Base-by-base conservation (phyloP, 2,113 vertebrate genomes). In the Pterocles gutturalis region DNA sequence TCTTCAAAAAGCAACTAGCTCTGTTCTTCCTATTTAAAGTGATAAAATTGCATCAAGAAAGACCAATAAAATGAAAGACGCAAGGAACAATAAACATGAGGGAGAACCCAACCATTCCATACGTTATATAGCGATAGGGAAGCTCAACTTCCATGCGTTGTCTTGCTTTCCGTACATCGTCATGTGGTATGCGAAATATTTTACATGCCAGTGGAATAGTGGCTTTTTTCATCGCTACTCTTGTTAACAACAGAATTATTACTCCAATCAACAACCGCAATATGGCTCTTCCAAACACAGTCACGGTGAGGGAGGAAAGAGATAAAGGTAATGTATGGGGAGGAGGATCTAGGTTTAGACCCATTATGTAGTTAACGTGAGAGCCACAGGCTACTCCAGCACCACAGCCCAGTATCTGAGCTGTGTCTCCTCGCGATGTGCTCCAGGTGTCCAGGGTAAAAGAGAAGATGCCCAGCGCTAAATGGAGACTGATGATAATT, bases 361-460 rank as follows among this genome's bases (percentile, higher is more conserved):
- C 99, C 95, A 99, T 46, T 7, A 85, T 46, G 90, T 98, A 75
- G 97, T 98, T 98, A 58, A 99, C 72, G 17, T 99, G 99, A 41
- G 99, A 99, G 20, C 99, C 99, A 79, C 99, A 98, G 11, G 99
- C 99, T 31, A 99, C 98, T 25, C 99, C 99, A 1, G 99, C 99
- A 4, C 99, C 99, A 2, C 99, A 98, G 83, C 99, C 99, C 83
- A 99, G 98, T 91, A 99, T 99, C 97, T 99, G 98, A 36, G 99
- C 99, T 0, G 99, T 99, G 98, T 99, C 99, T 8, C 99, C 99
- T 11, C 99, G 98, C 0, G 99, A 99, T 1, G 99, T 99, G 97
- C 99, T 99, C 99, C 99, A 99, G 15, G 99, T 99, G 96, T 99
- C 99, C 62, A 99, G 98, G 12, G 98, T 99, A 96, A 99, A 99